phyloP scores from a whole-genome alignment of 2,797 vertebrate species.

The Myiotriccus ornatus region DNA sequence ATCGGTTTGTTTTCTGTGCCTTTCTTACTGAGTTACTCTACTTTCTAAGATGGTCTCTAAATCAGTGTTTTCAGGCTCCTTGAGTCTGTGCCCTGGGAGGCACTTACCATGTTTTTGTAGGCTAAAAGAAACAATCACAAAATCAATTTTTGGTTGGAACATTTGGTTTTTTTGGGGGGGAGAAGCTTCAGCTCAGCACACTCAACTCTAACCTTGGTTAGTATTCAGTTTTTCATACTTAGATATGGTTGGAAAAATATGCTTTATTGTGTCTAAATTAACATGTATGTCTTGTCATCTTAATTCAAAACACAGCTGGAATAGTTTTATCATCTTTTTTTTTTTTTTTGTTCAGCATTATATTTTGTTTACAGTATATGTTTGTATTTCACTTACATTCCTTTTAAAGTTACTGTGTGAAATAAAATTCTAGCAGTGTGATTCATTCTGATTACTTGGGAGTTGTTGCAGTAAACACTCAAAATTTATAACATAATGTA shows the following conservation, averaged over 20 bases:
- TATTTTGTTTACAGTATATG: background rate
- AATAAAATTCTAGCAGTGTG: background rate
- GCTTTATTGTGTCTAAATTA: background rate
- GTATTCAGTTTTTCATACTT: background rate
- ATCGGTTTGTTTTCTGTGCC: background rate
- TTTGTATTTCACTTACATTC: background rate
- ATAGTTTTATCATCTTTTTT: background rate
- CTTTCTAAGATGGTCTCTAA: background rate
- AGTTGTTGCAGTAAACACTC: background rate
- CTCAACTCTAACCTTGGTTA: background rate
- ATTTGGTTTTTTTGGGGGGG: background rate
- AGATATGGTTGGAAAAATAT: background rate
- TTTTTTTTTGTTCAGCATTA: background rate
- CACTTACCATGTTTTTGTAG: background rate
- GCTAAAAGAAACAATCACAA: background rate
- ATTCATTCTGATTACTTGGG: background rate
- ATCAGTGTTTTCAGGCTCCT: background rate
- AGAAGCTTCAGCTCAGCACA: background rate
- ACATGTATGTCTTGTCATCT: background rate
- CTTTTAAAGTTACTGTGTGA: background rate
- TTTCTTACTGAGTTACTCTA: background rate
- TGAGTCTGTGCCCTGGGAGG: background rate
- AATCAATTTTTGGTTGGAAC: background rate
- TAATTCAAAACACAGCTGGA: background rate
- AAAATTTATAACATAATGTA: background rate